Base-by-base conservation (phyloP, 2,113 vertebrate genomes). In the Herpetotheres cachinnans region DNA sequence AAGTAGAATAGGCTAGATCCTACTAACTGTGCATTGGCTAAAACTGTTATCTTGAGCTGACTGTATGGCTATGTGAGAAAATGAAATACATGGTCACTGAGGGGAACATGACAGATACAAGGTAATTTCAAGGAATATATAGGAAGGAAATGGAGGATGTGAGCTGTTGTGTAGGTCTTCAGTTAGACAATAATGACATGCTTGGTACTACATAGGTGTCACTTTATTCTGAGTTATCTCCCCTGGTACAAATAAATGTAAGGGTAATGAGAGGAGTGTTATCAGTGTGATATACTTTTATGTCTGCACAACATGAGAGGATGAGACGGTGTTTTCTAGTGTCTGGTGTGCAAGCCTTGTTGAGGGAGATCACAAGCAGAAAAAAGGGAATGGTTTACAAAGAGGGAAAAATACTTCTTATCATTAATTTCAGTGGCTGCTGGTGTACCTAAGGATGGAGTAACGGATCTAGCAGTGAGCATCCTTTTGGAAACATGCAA, bases 11-110 rank as follows among this genome's bases (percentile, higher is more conserved):
- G 78, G 78, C 97, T 93, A 94, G 82, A 46, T 91, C 81, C 83
- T 95, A 80, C 88, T 96, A 96, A 90, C 62, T 49, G 50, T 73
- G 66, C 91, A 67, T 82, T 83, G 72, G 11, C 91, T 95, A 86
- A 92, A 95, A 94, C 72, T 95, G 92, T 97, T 97, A 93, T 36
- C 16, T 85, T 95, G 92, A 93, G 88, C 89, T 97, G 94, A 89
- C 89, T 74, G 44, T 74, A 92, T 73, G 70, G 84, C 65, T 27
- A 73, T 73, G 87, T 86, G 80, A 80, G 82, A 83, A 86, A 94
- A 96, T 97, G 32, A 90, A 93, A 44, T 49, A 56, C 26, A 5
- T 59, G 62, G 72, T 87, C 74, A 40, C 65, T 59, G 66, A 81
- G 20, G 42, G 62, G 21, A 55, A 86, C 62, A 76, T 49, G 18